These are phyloP conservation scores for Australoheros facetus DNA, from an alignment of 2,797 vertebrate species.

Conservation along the genomic window DNA sequence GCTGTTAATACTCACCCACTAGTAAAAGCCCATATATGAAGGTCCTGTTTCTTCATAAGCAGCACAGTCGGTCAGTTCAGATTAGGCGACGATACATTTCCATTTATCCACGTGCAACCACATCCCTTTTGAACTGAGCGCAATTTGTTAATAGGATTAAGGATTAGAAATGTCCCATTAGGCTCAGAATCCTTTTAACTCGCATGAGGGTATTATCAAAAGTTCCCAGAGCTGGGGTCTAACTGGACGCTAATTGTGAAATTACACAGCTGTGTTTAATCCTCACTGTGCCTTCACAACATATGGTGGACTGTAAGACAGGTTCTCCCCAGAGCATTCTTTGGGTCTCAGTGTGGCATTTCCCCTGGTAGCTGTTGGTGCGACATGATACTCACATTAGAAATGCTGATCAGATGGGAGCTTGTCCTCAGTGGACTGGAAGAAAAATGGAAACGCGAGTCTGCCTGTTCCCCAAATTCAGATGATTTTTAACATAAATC, in stretches of 20 bases:
- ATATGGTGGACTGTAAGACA: background rate
- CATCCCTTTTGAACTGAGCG: background rate
- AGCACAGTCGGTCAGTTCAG: background rate
- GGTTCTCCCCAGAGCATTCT: constrained; percentile 17
- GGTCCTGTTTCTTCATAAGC: background rate
- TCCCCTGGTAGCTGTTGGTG: background rate
- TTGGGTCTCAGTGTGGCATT: background rate
- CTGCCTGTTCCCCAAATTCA: background rate
- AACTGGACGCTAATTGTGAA: background rate
- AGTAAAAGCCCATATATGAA: background rate
- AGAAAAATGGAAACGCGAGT: background rate
- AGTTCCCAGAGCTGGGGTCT: background rate
- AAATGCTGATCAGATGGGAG: background rate
- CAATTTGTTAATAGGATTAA: constrained; percentile 38
- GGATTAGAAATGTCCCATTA: constrained; percentile 41
- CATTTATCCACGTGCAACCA: background rate
- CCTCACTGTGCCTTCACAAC: constrained; percentile 9
- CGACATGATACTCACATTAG: constrained; percentile 1
- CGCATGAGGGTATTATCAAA: constrained; percentile 18
- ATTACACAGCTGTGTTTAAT: constrained; percentile 38
- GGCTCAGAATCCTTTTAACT: constrained; percentile 40
- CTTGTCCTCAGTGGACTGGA: background rate
- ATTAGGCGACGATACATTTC: background rate
- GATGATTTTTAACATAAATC: background rate
- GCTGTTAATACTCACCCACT: background rate